Conservation (phyloP, 2,113 vertebrate genomes). For the Cygnus atratus region DNA sequence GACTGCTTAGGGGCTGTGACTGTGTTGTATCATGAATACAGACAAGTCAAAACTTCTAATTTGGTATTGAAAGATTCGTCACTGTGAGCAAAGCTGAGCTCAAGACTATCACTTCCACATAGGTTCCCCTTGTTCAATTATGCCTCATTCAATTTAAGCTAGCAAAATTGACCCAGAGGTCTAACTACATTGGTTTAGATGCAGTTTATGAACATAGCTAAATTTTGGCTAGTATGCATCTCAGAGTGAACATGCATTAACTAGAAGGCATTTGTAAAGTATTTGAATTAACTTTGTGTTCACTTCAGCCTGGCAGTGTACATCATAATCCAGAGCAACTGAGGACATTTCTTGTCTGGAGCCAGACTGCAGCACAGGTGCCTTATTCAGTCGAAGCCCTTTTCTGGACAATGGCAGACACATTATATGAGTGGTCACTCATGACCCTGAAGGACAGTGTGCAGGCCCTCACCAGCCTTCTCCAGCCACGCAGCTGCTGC, state of each 20-base stretch:
- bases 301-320: not conserved
- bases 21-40: not conserved
- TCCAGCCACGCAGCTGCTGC: not conserved
- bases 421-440: not conserved
- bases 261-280: not conserved
- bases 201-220: not conserved
- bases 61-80: not conserved
- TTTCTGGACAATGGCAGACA: not conserved
- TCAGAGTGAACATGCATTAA: not conserved
- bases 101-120: not conserved
- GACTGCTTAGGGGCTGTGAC: not conserved
- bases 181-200: not conserved
- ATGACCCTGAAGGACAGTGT: rapidly evolving
- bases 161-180: not conserved
- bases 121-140: not conserved
- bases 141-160: not conserved
- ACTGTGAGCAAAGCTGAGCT: not conserved
- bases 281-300: not conserved
- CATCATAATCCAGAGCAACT: not conserved
- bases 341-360: not conserved
- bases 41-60: not conserved
- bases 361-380: rapidly evolving
- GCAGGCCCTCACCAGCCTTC: not conserved
- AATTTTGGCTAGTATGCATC: not conserved
- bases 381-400: not conserved